A percentile compares a stretch with the other conserved stretches of the same genome.
These are phyloP conservation scores for Pseudomyrmex cubaensis DNA, from an alignment of 1,140 invertebrate species.

Conservation along the genomic window DNA sequence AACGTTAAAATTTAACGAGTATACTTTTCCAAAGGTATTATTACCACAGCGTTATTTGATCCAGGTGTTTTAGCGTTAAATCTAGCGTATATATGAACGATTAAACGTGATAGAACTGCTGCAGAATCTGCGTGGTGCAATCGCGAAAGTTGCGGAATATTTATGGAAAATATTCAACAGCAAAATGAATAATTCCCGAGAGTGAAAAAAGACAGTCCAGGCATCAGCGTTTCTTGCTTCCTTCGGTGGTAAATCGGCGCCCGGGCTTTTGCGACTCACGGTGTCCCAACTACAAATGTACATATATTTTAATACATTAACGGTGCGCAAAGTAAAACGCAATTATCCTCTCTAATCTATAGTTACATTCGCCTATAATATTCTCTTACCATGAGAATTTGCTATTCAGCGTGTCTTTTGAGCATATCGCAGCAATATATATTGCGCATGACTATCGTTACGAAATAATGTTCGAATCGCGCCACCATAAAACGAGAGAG, in stretches of 20 bases:
- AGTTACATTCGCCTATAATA: conserved; percentile 25
- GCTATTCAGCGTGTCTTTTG: not conserved
- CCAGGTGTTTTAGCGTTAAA: not conserved
- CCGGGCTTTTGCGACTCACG: conserved; percentile 4
- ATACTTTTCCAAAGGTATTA: not conserved
- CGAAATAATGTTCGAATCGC: not conserved
- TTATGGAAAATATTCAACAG: conserved; percentile 73
- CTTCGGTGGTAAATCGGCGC: conserved; percentile 29
- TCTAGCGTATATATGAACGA: conserved; percentile 32
- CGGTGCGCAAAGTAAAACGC: conserved; percentile 46
- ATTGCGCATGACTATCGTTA: not conserved
- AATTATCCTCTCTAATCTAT: conserved; percentile 62
- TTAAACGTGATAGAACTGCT: conserved; percentile 49
- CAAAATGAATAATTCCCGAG: conserved; percentile 67
- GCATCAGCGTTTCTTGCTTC: conserved; percentile 55
- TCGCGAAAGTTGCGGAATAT: conserved; percentile 69
- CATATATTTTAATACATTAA: conserved; percentile 73
- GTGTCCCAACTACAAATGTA: conserved; percentile 51
- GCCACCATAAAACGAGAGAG: not conserved
- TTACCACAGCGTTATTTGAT: not conserved
- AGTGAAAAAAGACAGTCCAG: not conserved
- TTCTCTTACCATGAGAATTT: not conserved
- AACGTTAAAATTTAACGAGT: conserved; percentile 10
- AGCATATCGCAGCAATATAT: not conserved
- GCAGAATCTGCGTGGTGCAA: conserved; percentile 22